phyloP scores from a whole-genome alignment of 2,113 vertebrate genomes.

The Lipophrys pholis region DNA sequence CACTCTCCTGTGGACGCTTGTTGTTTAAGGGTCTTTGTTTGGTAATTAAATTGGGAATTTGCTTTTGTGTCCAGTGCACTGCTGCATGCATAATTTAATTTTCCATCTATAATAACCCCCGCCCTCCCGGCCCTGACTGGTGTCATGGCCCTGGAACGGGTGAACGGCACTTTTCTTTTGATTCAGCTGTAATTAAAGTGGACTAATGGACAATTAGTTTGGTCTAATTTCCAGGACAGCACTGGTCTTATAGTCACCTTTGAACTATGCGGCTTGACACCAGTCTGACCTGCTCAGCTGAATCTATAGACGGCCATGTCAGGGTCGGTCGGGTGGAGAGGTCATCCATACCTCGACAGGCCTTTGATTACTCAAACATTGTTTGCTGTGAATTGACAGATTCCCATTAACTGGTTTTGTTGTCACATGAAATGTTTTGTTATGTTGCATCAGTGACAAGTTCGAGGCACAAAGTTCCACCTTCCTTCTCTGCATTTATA shows the following conservation, averaged over 20 bases:
- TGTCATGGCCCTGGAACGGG: constrained; percentile 65
- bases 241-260: constrained; percentile 72
- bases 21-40: constrained; percentile 64
- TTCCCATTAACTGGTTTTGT: constrained; percentile 27
- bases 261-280: constrained; percentile 67
- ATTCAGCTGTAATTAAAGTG: constrained; percentile 76
- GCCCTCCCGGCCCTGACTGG: constrained; percentile 44
- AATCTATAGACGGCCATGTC: constrained; percentile 27
- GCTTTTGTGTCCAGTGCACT: constrained; percentile 73
- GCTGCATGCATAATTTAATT: constrained; percentile 81
- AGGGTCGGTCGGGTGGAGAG: constrained; percentile 31
- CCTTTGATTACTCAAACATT: constrained; percentile 40
- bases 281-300: constrained; percentile 33
- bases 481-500: neutral
- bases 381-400: constrained; percentile 54
- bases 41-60: constrained; percentile 76
- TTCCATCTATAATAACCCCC: constrained; percentile 52
- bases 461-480: neutral
- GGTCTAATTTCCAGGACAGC: constrained; percentile 77
- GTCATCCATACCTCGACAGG: constrained; percentile 40
- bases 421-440: constrained; percentile 29
- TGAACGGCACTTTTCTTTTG: constrained; percentile 47
- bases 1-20: constrained; percentile 28
- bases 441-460: constrained; percentile 10
- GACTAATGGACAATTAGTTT: constrained; percentile 81